phyloP scores from a whole-genome alignment of 2,888 invertebrate species.

The Aspidiotus rigidus region DNA sequence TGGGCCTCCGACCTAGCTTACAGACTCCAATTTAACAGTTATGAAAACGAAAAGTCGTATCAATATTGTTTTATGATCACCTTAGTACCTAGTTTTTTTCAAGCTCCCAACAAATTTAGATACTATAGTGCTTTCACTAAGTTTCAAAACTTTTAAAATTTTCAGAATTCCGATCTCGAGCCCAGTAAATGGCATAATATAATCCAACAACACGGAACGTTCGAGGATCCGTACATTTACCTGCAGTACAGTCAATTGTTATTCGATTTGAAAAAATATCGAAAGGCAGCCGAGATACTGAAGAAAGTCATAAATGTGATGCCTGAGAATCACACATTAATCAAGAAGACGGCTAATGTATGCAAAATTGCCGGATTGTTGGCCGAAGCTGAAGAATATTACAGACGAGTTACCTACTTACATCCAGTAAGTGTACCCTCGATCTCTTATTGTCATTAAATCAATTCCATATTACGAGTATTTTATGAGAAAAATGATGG shows the following conservation, averaged over 20 bases:
- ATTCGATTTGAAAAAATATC: slow-evolving; percentile 16
- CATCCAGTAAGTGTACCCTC: slow-evolving; percentile 14
- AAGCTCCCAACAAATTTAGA: too few relatives aligned
- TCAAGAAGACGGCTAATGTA: slow-evolving; percentile 16
- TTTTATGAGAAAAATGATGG: too few relatives aligned
- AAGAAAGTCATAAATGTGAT: slow-evolving; percentile 11
- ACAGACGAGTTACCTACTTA: background rate
- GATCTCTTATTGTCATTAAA: background rate
- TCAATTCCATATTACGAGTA: too few relatives aligned
- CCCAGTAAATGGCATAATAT: background rate
- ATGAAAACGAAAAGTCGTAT: too few relatives aligned
- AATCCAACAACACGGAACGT: background rate
- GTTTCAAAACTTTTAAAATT: background rate
- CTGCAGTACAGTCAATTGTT: slow-evolving; percentile 23
- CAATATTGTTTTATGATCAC: too few relatives aligned
- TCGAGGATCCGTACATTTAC: slow-evolving; percentile 19
- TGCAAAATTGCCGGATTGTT: slow-evolving; percentile 24
- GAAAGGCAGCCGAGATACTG: slow-evolving; percentile 16
- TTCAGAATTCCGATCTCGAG: slow-evolving; percentile 6
- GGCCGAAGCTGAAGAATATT: slow-evolving; percentile 21
- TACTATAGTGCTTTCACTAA: too few relatives aligned
- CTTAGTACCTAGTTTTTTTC: too few relatives aligned
- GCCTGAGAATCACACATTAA: slow-evolving; percentile 10
- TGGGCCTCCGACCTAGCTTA: too few relatives aligned
- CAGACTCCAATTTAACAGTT: too few relatives aligned